Evolutionary conservation across 2,113 vertebrate genomes (phyloP).

Genomic region (Clarias gariepinus): DNA sequence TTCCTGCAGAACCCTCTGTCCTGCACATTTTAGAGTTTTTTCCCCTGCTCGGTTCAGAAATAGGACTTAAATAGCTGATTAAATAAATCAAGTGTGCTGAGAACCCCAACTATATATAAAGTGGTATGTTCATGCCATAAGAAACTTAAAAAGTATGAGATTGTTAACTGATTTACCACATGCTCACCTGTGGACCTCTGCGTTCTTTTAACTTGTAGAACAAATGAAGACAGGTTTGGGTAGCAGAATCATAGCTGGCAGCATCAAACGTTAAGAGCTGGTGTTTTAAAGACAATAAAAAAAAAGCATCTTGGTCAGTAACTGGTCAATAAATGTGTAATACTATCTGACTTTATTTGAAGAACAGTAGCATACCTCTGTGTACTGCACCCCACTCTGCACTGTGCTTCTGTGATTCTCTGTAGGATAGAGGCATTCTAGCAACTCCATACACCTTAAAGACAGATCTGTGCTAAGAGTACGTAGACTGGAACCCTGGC

Average conservation of each 20-base stretch:
- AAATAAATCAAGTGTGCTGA: too few species aligned
- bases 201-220: constrained; percentile 90
- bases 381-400: constrained; percentile 81
- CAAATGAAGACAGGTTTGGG: constrained; percentile 84
- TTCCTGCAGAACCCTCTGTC: too few species aligned
- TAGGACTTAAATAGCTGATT: too few species aligned
- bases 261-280: constrained; percentile 89
- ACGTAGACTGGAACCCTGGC: constrained; percentile 80
- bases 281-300: constrained; percentile 53
- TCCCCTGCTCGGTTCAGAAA: too few species aligned
- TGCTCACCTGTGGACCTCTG: constrained; percentile 88
- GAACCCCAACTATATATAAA: not conserved
- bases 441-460: constrained; percentile 83
- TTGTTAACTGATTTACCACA: not conserved
- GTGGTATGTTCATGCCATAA: not conserved
- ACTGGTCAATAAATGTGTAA: not conserved
- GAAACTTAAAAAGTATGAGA: not conserved
- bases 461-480: constrained; percentile 85
- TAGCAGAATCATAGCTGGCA: constrained; percentile 64
- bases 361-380: constrained; percentile 77
- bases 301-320: not conserved
- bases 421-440: constrained; percentile 92
- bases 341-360: constrained; percentile 10
- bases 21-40: too few species aligned
- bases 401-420: constrained; percentile 74